Conservation (phyloP, 1,140 invertebrate species). For the Oryctes rhinoceros region DNA sequence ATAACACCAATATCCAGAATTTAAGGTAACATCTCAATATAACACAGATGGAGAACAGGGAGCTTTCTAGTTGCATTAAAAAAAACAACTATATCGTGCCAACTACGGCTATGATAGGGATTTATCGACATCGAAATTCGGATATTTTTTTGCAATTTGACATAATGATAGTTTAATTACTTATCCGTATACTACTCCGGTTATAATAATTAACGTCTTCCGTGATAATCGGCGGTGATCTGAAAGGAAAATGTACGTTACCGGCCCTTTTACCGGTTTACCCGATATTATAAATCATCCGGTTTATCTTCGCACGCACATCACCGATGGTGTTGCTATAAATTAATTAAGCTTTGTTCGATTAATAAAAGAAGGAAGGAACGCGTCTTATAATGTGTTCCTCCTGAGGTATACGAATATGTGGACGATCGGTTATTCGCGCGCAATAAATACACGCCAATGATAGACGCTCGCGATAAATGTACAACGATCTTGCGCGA, state of each 20-base stretch:
- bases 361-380: conserved; percentile 21
- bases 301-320: conserved; percentile 23
- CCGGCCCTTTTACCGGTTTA: background rate
- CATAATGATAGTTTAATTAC: conserved; percentile 11
- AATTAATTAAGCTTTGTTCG: conserved; percentile 32
- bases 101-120: too few relatives aligned
- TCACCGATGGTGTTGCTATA: conserved; percentile 19
- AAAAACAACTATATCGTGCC: too few relatives aligned
- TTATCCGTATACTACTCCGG: background rate
- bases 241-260: background rate
- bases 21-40: too few relatives aligned
- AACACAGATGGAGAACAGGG: too few relatives aligned
- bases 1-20: too few relatives aligned
- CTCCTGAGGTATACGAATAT: background rate
- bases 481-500: conserved; percentile 2
- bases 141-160: background rate
- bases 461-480: conserved; percentile 4
- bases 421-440: background rate
- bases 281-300: background rate
- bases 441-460: conserved; percentile 27
- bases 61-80: too few relatives aligned
- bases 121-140: background rate
- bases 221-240: background rate
- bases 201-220: conserved; percentile 7
- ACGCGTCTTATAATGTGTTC: conserved; percentile 20